Base-by-base conservation (phyloP, 2,888 invertebrate species). In the Parnassius glacialis region DNA sequence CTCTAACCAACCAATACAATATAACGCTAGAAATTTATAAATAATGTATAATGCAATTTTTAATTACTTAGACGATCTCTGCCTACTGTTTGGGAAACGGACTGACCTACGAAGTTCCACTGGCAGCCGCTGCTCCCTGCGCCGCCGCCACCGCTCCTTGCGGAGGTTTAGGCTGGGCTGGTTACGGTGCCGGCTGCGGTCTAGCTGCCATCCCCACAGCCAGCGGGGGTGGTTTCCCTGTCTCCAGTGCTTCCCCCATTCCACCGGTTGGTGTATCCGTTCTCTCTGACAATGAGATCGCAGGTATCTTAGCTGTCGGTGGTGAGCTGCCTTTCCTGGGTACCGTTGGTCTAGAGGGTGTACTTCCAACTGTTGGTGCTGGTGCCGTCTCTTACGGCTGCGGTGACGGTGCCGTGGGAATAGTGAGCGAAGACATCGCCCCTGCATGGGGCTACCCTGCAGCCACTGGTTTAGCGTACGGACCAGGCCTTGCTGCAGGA, bases 321-420 rank as follows among this genome's bases (percentile, higher is more conserved):
- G 20, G 20, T 20, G 20, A 20, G 20, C 20, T 20, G 20, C 20
- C 20, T 2, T 20, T 20, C 20, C 20, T 20, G 20, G 20, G 20
- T 20, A 20, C 20, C 20, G 20, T 20, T 20, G 20, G 20, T 20
- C 2, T 20, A 2, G 20, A 20, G 20, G 20, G 20, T 2, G 20
- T 2, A 2, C 2, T 20, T 20, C 20, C 20, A 20, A 20, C 20
- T 20, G 20, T 20, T 57, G 83, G 81, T 13, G 69, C 72, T 45
- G 81, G 80, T 57, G 68, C 70, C 3, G 74, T 74, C 9, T 64
- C 71, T 44, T 77, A 75, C 57, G 69, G 74, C 25, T 73, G 73
- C 59, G 75, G 78, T 10, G 69, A 71, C 55, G 71, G 20, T 20
- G 20, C 20, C 20, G 20, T 20, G 20, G 70, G 67, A 25, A 72